A percentile compares a stretch with the other conserved stretches of the same genome.
Conservation (phyloP, 2,113 vertebrate genomes). For the Motacilla alba region DNA sequence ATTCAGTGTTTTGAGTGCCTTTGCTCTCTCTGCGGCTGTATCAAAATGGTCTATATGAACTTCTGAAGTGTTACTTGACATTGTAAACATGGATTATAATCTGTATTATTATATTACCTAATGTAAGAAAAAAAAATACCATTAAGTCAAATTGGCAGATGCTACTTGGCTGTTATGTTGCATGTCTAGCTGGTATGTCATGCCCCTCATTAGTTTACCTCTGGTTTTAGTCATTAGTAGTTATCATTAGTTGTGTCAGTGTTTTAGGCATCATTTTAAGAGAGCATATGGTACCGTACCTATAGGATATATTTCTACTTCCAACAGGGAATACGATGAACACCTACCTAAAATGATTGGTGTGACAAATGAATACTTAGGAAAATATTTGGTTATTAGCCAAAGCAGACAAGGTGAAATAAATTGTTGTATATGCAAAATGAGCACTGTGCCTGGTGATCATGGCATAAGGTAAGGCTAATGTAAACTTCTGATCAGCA, state of each 20-base stretch:
- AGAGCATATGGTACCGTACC: neutral
- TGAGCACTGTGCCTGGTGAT: neutral
- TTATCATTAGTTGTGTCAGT: slow-evolving; percentile 9
- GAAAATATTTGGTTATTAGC: neutral
- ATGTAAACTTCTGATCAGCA: neutral
- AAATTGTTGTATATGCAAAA: neutral
- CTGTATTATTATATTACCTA: neutral
- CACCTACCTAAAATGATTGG: neutral
- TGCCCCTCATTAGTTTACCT: neutral
- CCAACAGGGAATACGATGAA: neutral
- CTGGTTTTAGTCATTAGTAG: slow-evolving; percentile 33
- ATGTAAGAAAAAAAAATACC: neutral
- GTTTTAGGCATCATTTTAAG: slow-evolving; percentile 18
- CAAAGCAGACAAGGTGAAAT: neutral
- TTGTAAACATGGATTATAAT: neutral
- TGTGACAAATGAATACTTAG: neutral
- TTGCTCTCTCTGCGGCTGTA: slow-evolving; percentile 24
- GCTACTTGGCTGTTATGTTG: neutral
- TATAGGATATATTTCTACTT: neutral
- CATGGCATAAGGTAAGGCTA: neutral
- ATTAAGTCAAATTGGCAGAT: neutral
- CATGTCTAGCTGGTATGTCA: slow-evolving; percentile 16
- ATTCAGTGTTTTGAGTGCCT: slow-evolving; percentile 45
- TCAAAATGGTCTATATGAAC: slow-evolving; percentile 55
- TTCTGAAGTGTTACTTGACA: neutral